A percentile compares a stretch with the other conserved stretches of the same genome.
phyloP scores from a whole-genome alignment of 2,113 vertebrate genomes.

The Clarias batrachus region DNA sequence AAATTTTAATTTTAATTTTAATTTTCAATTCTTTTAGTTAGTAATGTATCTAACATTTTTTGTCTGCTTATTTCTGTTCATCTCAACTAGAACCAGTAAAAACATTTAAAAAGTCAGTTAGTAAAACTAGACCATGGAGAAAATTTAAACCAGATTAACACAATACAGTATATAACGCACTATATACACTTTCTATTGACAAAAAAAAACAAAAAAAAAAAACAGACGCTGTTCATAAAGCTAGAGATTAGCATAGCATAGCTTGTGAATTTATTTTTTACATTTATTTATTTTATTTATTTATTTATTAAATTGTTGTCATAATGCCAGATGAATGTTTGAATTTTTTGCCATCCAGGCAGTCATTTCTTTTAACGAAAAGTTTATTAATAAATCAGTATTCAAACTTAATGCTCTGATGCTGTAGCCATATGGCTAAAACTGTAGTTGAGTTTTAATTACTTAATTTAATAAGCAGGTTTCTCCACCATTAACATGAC shows the following conservation, averaged over 20 bases:
- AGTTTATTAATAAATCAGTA: neutral
- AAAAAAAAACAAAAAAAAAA: neutral
- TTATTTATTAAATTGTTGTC: neutral
- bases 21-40: neutral
- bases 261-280: neutral
- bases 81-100: neutral
- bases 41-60: neutral
- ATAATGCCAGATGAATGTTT: neutral
- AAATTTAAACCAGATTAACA: neutral
- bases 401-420: neutral
- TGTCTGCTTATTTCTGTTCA: neutral
- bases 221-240: neutral
- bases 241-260: neutral
- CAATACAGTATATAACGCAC: neutral
- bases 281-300: neutral
- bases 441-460: neutral
- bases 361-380: neutral
- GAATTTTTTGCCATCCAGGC: neutral
- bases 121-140: neutral
- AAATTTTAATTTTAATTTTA: no score
- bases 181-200: neutral
- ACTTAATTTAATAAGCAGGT: neutral
- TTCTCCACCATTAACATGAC: conserved; percentile 45
- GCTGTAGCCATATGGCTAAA: neutral
- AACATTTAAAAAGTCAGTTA: neutral